Conservation (phyloP, 64 coral and sea anemone genomes). For the Exaiptasia diaphana region DNA sequence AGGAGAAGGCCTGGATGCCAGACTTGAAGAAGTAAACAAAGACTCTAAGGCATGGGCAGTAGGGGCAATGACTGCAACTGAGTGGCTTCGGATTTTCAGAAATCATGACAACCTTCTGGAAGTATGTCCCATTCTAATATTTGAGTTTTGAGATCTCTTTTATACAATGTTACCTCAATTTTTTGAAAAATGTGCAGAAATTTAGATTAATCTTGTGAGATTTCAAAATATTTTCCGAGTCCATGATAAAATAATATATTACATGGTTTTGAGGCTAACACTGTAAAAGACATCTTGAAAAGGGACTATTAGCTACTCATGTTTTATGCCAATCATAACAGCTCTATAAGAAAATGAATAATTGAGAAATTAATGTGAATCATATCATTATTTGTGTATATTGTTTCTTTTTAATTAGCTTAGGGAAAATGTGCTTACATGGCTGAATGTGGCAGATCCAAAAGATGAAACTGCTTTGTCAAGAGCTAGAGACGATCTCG, state of each 20-base stretch:
- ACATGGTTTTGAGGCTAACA: too few relatives aligned
- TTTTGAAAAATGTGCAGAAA: too few relatives aligned
- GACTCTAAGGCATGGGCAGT: constrained; percentile 23
- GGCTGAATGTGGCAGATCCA: not conserved
- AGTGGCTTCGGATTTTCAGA: constrained; percentile 35
- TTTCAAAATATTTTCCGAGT: not conserved
- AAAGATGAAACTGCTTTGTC: not conserved
- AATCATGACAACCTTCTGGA: constrained; percentile 19
- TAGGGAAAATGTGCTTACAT: not conserved
- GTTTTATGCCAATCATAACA: too few relatives aligned
- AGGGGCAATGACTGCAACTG: not conserved
- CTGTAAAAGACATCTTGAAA: too few relatives aligned
- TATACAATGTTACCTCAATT: not conserved
- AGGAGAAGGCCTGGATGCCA: constrained; percentile 49
- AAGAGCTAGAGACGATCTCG: not conserved
- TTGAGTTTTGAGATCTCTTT: not conserved
- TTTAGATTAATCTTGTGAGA: too few relatives aligned
- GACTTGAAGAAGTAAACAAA: constrained; percentile 41
- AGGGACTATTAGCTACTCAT: too few relatives aligned
- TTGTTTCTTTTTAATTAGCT: not conserved
- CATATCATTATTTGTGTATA: not conserved
- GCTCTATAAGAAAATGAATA: too few relatives aligned
- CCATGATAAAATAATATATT: too few relatives aligned
- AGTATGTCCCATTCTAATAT: not conserved
- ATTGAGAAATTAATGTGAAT: not conserved